Base-by-base conservation (phyloP, 2,113 vertebrate genomes). In the Periophthalmodon schlosseri region DNA sequence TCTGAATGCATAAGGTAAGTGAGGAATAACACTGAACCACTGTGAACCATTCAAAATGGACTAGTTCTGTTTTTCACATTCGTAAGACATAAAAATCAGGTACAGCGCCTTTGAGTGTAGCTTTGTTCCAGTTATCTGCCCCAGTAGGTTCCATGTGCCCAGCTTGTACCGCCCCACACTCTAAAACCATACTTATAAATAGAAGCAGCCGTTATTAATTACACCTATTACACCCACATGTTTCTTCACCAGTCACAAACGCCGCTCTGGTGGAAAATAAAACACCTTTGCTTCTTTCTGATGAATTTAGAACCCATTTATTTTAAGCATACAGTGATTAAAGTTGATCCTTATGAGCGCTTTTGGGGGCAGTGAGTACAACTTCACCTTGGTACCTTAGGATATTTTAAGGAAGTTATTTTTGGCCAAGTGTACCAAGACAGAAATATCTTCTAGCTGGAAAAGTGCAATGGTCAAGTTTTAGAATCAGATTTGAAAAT, bases 101-200 rank as follows among this genome's bases (percentile, higher is more conserved):
- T 2, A 10, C 8, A 44, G 39, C 16, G 15, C 18, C 50, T 52
- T 57, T 21, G 1, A 57, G n/a, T 28, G 57, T 24, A 13, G 9
- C 57, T 60, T 13, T 60, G 57, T 60, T 60, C 11, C 23, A 11
- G 21, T 60, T 28, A 60, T 14, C 24, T 14, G 13, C 57, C 57
- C 57, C 21, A 24, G 23, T 23, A 28, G 57, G 57, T 23, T 13
- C 11, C 13, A 28, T 28, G 28, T 28, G 28, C 21, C 57, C 23
- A 24, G 23, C 56, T 8, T 15, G 11, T 23, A 5, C 57, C 57
- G 3, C 11, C 14, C 24, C 28, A 20, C 28, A 34, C 24, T 18
- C 60, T 63, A 16, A 24, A 60, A 60, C 15, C 23, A 60, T 13
- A 36, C 61, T 64, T 64, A 64, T 20, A 65, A 65, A 65, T 65